Percentiles rank a stretch among this genome's conserved stretches.
Evolutionary conservation across 2,797 vertebrate genomes (phyloP).

Genomic region (Menidia menidia): DNA sequence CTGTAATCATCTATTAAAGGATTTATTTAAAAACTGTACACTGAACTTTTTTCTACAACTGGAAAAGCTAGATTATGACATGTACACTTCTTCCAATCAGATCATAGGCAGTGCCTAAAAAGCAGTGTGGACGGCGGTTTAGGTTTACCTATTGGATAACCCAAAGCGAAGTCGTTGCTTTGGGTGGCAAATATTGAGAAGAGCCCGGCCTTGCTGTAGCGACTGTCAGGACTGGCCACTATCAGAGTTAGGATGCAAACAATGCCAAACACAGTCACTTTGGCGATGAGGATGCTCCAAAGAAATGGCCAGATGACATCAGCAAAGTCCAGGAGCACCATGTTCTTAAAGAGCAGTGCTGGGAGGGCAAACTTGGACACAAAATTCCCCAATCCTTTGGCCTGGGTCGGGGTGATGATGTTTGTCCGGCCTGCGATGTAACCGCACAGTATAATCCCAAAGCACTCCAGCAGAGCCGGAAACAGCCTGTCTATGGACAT

Average conservation of each 20-base stretch:
- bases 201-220: slow-evolving; percentile 94
- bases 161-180: slow-evolving; percentile 98
- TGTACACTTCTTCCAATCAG: too few species aligned
- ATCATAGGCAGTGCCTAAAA: too few species aligned
- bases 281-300: slow-evolving; percentile 94
- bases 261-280: slow-evolving; percentile 90
- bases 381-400: slow-evolving; percentile 95
- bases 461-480: slow-evolving; percentile 95
- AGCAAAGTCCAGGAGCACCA: slow-evolving; percentile 95
- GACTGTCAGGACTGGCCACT: slow-evolving; percentile 87
- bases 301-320: slow-evolving; percentile 96
- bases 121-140: neutral
- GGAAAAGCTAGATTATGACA: too few species aligned
- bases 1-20: too few species aligned
- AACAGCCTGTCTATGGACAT: slow-evolving; percentile 95
- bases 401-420: slow-evolving; percentile 93
- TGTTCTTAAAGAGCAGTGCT: slow-evolving; percentile 96
- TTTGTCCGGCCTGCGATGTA: slow-evolving; percentile 92
- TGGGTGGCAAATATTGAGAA: slow-evolving; percentile 98
- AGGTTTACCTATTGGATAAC: slow-evolving; percentile 95
- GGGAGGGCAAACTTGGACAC: slow-evolving; percentile 98
- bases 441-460: slow-evolving; percentile 96
- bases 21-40: neutral
- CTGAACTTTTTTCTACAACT: too few species aligned
- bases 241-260: slow-evolving; percentile 91